phyloP scores from a whole-genome alignment of 2,888 invertebrate species.

The Rugalucina vietnamica region DNA sequence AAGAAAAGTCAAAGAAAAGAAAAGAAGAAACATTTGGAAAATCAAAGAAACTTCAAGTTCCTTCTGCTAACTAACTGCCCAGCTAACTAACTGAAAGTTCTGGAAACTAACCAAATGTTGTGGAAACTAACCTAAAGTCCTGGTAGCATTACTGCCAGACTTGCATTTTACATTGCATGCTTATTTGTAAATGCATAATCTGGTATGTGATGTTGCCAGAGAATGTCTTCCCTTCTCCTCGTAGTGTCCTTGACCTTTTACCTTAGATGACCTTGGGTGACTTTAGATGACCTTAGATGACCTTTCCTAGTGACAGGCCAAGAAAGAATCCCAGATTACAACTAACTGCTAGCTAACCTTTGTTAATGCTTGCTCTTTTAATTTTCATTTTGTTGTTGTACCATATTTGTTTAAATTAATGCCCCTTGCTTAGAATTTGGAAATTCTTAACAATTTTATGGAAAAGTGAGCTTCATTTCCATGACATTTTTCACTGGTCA shows the following conservation, averaged over 20 bases:
- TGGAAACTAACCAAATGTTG: neutral
- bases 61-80: neutral
- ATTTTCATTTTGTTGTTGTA: too few species aligned
- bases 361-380: too few species aligned
- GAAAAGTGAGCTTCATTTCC: too few species aligned
- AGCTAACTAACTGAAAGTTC: neutral
- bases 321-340: neutral
- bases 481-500: too few species aligned
- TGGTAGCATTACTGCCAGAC: slow-evolving; percentile 93
- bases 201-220: slow-evolving; percentile 87
- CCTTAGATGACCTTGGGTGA: slow-evolving; percentile 12
- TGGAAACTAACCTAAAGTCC: slow-evolving; percentile 13
- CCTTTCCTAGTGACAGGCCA: neutral
- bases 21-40: too few species aligned
- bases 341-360: slow-evolving; percentile 4
- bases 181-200: slow-evolving; percentile 99
- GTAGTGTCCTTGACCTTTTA: slow-evolving; percentile 49
- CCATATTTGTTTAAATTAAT: too few species aligned
- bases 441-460: too few species aligned
- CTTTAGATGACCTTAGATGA: slow-evolving; percentile 26
- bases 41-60: neutral
- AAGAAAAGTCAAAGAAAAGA: too few species aligned
- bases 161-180: slow-evolving; percentile 93
- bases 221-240: slow-evolving; percentile 35
- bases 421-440: too few species aligned